Evolutionary conservation across 1,140 invertebrate genomes (phyloP).

Genomic region (Matsumurasca onukii): DNA sequence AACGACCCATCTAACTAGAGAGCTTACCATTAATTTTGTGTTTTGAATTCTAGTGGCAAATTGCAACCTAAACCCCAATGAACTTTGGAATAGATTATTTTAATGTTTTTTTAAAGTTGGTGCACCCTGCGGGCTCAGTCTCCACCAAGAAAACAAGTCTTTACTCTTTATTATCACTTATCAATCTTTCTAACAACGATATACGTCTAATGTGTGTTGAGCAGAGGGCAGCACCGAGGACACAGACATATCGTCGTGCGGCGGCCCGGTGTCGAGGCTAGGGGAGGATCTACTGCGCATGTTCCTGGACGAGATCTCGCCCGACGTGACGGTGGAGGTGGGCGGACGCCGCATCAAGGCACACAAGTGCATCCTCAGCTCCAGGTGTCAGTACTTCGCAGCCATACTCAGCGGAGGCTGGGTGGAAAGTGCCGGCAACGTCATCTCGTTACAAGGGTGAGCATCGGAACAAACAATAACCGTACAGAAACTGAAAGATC

Average conservation of each 20-base stretch:
- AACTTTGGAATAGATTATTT: no score
- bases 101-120: no score
- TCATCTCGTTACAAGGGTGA: constrained; percentile 81
- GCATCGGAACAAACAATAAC: no score
- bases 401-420: constrained; percentile 84
- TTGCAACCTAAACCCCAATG: no score
- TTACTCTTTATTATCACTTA: no score
- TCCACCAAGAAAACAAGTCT: no score
- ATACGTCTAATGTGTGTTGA: constrained; percentile 20
- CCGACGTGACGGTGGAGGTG: constrained; percentile 81
- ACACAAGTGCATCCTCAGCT: constrained; percentile 87
- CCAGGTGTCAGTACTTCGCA: constrained; percentile 88
- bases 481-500: no score
- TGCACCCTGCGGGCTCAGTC: no score
- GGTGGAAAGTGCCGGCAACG: constrained; percentile 74
- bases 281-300: constrained; percentile 84
- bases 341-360: constrained; percentile 75
- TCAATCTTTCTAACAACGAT: no score
- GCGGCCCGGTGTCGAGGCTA: constrained; percentile 61
- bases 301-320: constrained; percentile 85
- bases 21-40: no score
- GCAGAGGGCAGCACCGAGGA: constrained; percentile 53
- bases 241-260: constrained; percentile 52
- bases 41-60: no score
- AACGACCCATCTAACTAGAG: no score